Base-by-base conservation (phyloP, 1,140 invertebrate species). In the Chionoecetes opilio region DNA sequence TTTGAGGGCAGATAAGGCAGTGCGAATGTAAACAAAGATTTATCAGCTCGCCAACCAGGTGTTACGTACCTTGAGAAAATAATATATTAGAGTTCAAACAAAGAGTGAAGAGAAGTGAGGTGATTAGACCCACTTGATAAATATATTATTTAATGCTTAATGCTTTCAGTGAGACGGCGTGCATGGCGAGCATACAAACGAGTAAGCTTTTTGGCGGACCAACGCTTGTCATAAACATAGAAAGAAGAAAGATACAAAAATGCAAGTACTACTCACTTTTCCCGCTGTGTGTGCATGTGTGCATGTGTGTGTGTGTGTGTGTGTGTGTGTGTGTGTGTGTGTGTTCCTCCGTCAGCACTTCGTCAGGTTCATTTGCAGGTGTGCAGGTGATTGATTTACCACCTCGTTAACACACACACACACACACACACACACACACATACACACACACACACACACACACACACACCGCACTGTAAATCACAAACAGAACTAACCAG, bases 321-420 rank as follows among this genome's bases (percentile, higher is more conserved):
- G 53, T 75, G 53, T 75, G 53, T 75, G 53, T 75, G 53, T 75
- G 53, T 75, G 53, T 75, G 53, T 75, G 53, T 75, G 63, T 75
- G 63, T 75, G 63, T 75, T 8, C 63, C 21, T 75, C n/a, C 63
- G 21, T 75, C 63, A 75, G 63, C 63, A 26, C 63, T 75, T 75
- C 63, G 63, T 75, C 63, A 75, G n/a, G 0, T 75, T 75, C 5
- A 75, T 75, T 75, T n/a, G 63, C 63, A 75, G n/a, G n/a, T 6
- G 63, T n/a, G n/a, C n/a, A n/a, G n/a, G n/a, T n/a, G n/a, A n/a
- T n/a, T n/a, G n/a, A n/a, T n/a, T n/a, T n/a, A n/a, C n/a, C n/a
- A n/a, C n/a, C 11, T 21, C 6, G 21, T n/a, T n/a, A n/a, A n/a
- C n/a, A n/a, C n/a, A n/a, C n/a, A n/a, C n/a, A n/a, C n/a, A n/a